Evolutionary conservation across 2,888 invertebrate species (phyloP).

Genomic region (Augiades crinisus): DNA sequence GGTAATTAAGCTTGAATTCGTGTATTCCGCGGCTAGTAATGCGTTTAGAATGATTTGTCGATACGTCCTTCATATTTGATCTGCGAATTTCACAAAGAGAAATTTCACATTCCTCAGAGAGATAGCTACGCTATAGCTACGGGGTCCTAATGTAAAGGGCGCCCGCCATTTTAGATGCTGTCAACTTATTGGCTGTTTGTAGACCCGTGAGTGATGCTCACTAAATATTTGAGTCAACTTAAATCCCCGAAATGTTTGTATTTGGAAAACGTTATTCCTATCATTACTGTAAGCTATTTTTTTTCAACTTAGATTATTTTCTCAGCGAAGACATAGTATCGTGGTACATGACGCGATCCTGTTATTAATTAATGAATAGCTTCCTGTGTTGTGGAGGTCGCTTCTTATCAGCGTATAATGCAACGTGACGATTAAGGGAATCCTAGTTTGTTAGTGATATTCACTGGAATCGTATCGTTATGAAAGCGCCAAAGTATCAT

Average conservation of each 20-base stretch:
- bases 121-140: not conserved
- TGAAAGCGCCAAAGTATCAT: constrained; percentile 12
- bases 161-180: constrained; percentile 10
- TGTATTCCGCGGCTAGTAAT: too few relatives aligned
- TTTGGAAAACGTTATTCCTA: not conserved
- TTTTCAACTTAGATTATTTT: too few relatives aligned
- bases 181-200: constrained; percentile 9
- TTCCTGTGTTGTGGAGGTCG: constrained; percentile 23
- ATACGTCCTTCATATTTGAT: too few relatives aligned
- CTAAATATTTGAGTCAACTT: not conserved
- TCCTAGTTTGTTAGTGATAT: not conserved
- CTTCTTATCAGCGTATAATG: not conserved
- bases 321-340: too few relatives aligned
- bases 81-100: too few relatives aligned
- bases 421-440: not conserved
- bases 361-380: constrained; percentile 22
- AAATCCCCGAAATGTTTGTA: not conserved
- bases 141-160: not conserved
- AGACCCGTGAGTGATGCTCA: not conserved
- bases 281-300: too few relatives aligned
- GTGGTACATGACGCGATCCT: not conserved
- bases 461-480: not conserved
- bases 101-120: not conserved
- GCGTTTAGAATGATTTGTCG: too few relatives aligned
- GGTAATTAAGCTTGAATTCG: too few relatives aligned